phyloP scores from a whole-genome alignment of 2,113 vertebrate species.

The Baryphthengus martii region DNA sequence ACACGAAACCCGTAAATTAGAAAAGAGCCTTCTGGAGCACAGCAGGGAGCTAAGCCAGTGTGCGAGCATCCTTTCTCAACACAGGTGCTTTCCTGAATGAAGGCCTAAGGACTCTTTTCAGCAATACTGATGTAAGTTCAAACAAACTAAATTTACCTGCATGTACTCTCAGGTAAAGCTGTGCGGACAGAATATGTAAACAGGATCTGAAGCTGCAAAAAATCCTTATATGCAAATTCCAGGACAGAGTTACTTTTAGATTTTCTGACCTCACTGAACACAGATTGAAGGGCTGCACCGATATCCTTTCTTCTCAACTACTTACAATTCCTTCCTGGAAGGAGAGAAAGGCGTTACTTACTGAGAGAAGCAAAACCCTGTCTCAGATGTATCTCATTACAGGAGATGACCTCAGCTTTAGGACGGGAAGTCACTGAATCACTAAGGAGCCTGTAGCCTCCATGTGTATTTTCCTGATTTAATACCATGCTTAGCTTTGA shows the following conservation, averaged over 20 bases:
- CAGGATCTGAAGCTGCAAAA: not conserved
- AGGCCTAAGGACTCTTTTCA: not conserved
- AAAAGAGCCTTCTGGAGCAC: not conserved
- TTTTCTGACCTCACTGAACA: not conserved
- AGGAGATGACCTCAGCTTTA: not conserved
- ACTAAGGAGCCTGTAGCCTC: not conserved
- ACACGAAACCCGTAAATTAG: not conserved
- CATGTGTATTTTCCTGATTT: not conserved
- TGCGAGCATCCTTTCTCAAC: not conserved
- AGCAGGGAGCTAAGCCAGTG: not conserved
- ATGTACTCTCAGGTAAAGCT: not conserved
- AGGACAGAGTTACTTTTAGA: not conserved
- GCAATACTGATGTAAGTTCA: not conserved
- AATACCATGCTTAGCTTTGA: not conserved
- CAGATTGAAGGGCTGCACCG: rapidly evolving
- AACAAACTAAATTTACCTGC: not conserved
- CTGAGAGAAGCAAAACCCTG: not conserved
- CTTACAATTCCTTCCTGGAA: not conserved
- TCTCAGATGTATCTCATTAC: constrained; percentile 1
- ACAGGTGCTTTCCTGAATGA: not conserved
- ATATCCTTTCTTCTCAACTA: not conserved
- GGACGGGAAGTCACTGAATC: constrained; percentile 10
- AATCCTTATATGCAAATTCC: not conserved
- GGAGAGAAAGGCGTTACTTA: not conserved
- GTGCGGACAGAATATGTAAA: rapidly evolving